Evolutionary conservation across 2,113 vertebrate genomes (phyloP).

Genomic region (Oryzias melastigma): DNA sequence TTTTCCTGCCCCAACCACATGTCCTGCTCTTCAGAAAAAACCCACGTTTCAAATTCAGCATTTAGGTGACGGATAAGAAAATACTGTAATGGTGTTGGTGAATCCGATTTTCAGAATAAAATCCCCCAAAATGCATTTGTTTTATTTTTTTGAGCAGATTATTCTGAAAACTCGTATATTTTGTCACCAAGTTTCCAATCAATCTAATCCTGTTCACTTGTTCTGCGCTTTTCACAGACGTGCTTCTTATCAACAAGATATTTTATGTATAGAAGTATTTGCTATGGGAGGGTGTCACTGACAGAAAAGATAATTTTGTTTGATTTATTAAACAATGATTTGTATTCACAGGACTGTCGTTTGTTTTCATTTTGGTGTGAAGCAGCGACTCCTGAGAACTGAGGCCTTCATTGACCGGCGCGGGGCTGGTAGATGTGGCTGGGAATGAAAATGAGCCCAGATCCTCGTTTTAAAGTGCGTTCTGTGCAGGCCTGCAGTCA

Average conservation of each 20-base stretch:
- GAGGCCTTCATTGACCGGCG: constrained; percentile 41
- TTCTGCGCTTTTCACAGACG: constrained; percentile 51
- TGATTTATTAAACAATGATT: constrained; percentile 80
- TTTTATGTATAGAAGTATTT: constrained; percentile 77
- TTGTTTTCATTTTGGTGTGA: constrained; percentile 6
- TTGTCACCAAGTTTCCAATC: constrained; percentile 57
- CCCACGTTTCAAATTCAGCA: background rate
- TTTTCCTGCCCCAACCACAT: constrained; percentile 44
- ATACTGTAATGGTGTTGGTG: background rate
- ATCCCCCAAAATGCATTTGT: background rate
- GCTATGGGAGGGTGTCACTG: constrained; percentile 57
- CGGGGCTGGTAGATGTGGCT: constrained; percentile 31
- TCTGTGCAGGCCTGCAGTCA: constrained; percentile 48
- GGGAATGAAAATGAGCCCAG: constrained; percentile 67
- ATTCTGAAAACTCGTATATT: constrained; percentile 41
- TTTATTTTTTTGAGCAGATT: background rate
- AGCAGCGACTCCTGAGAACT: constrained; percentile 33
- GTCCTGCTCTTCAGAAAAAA: constrained; percentile 29
- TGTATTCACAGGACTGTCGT: constrained; percentile 54
- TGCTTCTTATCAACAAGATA: constrained; percentile 61
- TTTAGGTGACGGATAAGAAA: constrained; percentile 4
- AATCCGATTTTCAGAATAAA: background rate
- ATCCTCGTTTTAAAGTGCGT: constrained; percentile 45
- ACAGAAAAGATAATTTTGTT: constrained; percentile 60
- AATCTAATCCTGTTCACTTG: constrained; percentile 56